Evolutionary conservation across 37 sponge, comb jelly and placozoan species (phyloP).

Genomic region (Trichoplax adhaerens): DNA sequence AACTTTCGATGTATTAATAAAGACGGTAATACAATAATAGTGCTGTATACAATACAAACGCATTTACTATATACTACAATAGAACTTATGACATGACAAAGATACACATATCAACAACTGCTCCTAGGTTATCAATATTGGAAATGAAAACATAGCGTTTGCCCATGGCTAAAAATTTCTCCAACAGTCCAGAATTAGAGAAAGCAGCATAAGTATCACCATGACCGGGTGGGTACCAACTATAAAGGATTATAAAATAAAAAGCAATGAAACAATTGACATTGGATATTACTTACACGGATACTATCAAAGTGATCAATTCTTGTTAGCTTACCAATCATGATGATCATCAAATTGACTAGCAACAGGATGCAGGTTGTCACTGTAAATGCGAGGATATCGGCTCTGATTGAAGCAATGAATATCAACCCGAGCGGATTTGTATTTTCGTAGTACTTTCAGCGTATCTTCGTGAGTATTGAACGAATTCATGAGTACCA

Average conservation of each 20-base stretch:
- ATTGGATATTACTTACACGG: no score
- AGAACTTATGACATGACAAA: neutral
- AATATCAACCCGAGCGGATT: slow-evolving; percentile 48
- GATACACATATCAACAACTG: slow-evolving; percentile 75
- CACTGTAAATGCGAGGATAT: slow-evolving; percentile 72
- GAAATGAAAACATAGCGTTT: slow-evolving; percentile 84
- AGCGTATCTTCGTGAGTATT: slow-evolving; percentile 84
- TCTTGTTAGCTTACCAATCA: slow-evolving; percentile 19
- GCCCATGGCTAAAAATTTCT: slow-evolving; percentile 52
- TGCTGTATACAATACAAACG: neutral
- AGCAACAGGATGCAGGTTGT: slow-evolving; percentile 70
- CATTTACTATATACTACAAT: neutral
- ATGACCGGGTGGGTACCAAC: slow-evolving; percentile 97
- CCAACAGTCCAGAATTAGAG: slow-evolving; percentile 56
- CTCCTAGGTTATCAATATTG: slow-evolving; percentile 95
- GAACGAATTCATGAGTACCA: slow-evolving; percentile 96
- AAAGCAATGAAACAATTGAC: neutral
- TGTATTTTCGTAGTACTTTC: slow-evolving; percentile 59
- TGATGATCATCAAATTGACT: slow-evolving; percentile 27
- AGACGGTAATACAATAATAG: neutral
- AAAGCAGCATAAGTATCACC: slow-evolving; percentile 81
- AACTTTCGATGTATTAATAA: neutral
- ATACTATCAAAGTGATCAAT: no score
- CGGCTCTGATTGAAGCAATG: slow-evolving; percentile 84
- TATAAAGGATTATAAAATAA: slow-evolving; percentile 8